Evolutionary conservation across 2,888 invertebrate species (phyloP).

Genomic region (Pachliopta kotzebuea): DNA sequence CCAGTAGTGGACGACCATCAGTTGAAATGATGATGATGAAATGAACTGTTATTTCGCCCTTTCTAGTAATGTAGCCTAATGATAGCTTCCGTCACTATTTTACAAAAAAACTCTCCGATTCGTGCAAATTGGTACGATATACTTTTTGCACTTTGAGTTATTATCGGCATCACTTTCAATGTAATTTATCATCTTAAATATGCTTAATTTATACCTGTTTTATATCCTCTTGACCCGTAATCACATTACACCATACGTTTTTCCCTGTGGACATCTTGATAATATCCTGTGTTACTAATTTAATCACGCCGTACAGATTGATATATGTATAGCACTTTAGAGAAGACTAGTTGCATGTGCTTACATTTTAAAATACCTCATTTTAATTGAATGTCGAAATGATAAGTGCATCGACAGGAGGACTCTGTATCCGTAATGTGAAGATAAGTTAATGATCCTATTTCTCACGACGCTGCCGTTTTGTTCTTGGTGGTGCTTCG

Average conservation of each 20-base stretch:
- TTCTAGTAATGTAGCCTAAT: too few relatives aligned
- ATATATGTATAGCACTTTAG: background rate
- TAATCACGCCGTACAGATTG: background rate
- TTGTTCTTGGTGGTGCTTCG: slow-evolving; percentile 5
- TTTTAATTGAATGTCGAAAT: slow-evolving; percentile 28
- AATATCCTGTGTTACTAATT: background rate
- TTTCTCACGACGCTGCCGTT: slow-evolving; percentile 28
- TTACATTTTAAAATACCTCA: slow-evolving; percentile 10
- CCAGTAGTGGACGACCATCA: too few relatives aligned
- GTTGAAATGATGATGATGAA: too few relatives aligned
- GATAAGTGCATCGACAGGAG: slow-evolving; percentile 27
- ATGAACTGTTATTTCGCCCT: too few relatives aligned
- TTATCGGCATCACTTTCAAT: background rate
- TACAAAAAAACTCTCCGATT: too few relatives aligned
- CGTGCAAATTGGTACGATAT: background rate
- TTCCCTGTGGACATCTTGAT: background rate
- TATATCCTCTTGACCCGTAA: background rate
- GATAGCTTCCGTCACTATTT: too few relatives aligned
- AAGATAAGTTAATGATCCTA: slow-evolving; percentile 28
- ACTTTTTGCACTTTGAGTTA: background rate
- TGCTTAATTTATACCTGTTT: background rate
- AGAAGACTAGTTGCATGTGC: background rate
- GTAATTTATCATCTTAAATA: background rate
- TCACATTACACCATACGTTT: background rate
- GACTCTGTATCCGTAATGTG: slow-evolving; percentile 19